A percentile compares a stretch with the other conserved stretches of the same genome.
Conservation (phyloP, 2,888 invertebrate species). For the Lasioglossum zephyrum region DNA sequence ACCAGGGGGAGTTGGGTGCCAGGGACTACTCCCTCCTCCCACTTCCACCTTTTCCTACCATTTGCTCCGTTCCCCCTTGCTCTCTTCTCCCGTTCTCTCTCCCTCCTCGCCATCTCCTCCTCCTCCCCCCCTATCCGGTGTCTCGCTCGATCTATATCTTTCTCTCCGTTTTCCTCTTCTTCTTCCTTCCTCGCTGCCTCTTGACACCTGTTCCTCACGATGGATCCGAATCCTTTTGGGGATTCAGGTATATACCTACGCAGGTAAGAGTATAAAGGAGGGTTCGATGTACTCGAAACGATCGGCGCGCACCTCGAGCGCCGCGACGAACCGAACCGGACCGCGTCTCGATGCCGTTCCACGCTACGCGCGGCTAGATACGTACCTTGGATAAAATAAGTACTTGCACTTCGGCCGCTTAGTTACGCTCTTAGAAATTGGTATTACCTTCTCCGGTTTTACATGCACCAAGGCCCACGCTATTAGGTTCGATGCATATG, state of each 20-base stretch:
- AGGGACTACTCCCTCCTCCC: slow-evolving; percentile 50
- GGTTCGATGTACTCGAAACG: slow-evolving; percentile 62
- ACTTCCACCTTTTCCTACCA: slow-evolving; percentile 33
- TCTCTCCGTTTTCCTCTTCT: slow-evolving; percentile 24
- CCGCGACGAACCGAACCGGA: slow-evolving; percentile 9
- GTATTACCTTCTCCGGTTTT: slow-evolving; percentile 31
- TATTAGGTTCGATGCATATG: slow-evolving; percentile 31
- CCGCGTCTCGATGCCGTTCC: slow-evolving; percentile 16
- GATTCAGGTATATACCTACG: slow-evolving; percentile 69
- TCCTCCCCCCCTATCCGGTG: slow-evolving; percentile 27
- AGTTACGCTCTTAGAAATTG: slow-evolving; percentile 51
- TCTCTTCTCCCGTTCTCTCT: slow-evolving; percentile 1
- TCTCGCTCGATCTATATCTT: slow-evolving; percentile 52
- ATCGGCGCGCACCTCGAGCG: slow-evolving; percentile 25
- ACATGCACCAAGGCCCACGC: slow-evolving; percentile 1
- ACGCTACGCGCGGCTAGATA: slow-evolving; percentile 9
- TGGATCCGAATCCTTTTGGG: slow-evolving; percentile 71
- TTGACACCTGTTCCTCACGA: slow-evolving; percentile 75
- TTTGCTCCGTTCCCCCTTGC: slow-evolving; percentile 2
- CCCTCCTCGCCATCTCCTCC: slow-evolving; percentile 15
- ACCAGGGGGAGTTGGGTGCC: slow-evolving; percentile 72
- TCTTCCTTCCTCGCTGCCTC: slow-evolving; percentile 49
- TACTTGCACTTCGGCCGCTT: slow-evolving; percentile 20
- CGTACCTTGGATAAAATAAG: slow-evolving; percentile 32
- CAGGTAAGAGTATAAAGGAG: slow-evolving; percentile 54